Evolutionary conservation across 2,797 vertebrate genomes (phyloP), one percentile per base, ranked within the genome.

Genomic region (Poliocrania exsul): DNA sequence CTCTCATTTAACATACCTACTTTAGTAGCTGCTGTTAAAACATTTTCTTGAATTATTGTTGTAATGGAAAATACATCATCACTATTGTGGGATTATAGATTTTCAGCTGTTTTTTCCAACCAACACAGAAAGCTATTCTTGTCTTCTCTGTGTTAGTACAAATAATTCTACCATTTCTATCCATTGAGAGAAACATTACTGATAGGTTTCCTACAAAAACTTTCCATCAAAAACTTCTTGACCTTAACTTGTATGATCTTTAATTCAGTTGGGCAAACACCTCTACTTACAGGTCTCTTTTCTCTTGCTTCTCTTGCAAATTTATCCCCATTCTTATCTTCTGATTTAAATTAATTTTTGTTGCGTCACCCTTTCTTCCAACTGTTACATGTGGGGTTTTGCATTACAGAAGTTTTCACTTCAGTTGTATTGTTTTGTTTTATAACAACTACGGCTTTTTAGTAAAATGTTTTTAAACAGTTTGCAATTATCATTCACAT

Each of bases 401-500:
- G 25, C 66, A 65, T 62, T 83, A 71, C 31, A 88, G 31, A 86
- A 75, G 86, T 56, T 95, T 96, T 93, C 90, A 90, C 81, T 96
- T 88, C 51, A 93, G 24, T 58, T 81, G 19, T 49, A 31, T 62
- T 92, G 73, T 84, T 94, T 95, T 81, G 75, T 31, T 94, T 94
- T 86, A 70, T 79, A 90, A 92, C 40, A 93, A 77, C 47, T 70
- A 75, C 24, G 60, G 16, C 25, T 84, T 84, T 88, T 94, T 84
- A 75, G 70, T 71, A 69, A 92, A 93, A 90, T 49, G 44, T 86
- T 93, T 93, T 94, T 67, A 90, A 95, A 92, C 40, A 77, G 33
- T 88, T 95, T 90, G 60, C 51, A 95, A 94, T 94, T 95, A 92
- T 93, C 58, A 86, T 86, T 94, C 88, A 90, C 81, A 66, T 94